Percentiles rank a stretch among this genome's conserved stretches.
These are phyloP conservation scores for Eriosoma lanigerum DNA, from an alignment of 1,140 invertebrate genomes.

Conservation along the genomic window DNA sequence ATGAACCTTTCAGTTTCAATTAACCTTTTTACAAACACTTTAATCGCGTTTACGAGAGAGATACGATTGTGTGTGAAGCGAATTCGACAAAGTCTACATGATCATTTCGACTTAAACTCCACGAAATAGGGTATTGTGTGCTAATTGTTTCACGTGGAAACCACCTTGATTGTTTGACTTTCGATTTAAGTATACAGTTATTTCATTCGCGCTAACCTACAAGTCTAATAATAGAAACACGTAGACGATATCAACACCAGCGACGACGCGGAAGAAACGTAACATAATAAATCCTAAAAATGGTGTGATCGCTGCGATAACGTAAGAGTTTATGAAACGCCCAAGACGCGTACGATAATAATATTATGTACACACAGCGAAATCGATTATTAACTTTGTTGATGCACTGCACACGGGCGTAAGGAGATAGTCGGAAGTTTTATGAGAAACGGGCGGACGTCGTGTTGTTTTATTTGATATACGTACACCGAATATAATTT, in stretches of 20 bases:
- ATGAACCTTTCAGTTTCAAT: too few relatives aligned
- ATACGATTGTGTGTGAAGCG: too few relatives aligned
- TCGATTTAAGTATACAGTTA: neutral
- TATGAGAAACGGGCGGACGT: neutral
- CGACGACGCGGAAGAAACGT: neutral
- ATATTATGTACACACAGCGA: neutral
- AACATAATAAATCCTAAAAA: neutral
- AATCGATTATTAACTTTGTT: conserved; percentile 8
- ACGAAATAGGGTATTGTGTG: too few relatives aligned
- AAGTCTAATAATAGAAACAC: neutral
- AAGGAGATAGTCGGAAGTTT: neutral
- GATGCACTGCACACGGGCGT: neutral
- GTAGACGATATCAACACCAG: neutral
- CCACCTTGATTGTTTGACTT: neutral
- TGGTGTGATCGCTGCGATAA: neutral
- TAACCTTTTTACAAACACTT: too few relatives aligned
- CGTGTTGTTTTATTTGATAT: conserved; percentile 12
- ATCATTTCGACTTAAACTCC: neutral
- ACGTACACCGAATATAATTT: neutral
- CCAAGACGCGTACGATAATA: neutral
- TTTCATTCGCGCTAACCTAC: neutral
- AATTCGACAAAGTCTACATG: conserved; percentile 27
- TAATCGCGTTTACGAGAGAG: too few relatives aligned
- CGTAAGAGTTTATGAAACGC: neutral
- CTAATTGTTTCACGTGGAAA: too few relatives aligned